These are phyloP conservation scores for Melanocharis versteri DNA, from an alignment of 2,113 vertebrate genomes.

Conservation along the genomic window DNA sequence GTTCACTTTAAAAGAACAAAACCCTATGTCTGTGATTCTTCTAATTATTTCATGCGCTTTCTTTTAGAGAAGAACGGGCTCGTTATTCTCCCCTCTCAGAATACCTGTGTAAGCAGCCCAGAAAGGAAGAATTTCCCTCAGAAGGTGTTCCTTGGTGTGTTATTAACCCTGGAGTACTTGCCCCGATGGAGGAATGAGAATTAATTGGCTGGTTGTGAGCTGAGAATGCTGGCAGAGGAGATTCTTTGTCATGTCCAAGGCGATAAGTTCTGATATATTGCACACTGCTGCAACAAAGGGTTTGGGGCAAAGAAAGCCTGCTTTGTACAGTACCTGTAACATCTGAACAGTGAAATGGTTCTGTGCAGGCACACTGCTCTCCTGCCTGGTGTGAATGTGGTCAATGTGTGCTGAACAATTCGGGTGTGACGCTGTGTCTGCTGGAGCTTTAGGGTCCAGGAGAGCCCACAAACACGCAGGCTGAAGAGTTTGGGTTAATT, in stretches of 20 bases:
- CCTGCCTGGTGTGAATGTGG: background rate
- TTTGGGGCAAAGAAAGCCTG: background rate
- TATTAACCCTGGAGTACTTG: background rate
- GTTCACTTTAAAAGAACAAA: background rate
- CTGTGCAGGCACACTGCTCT: background rate
- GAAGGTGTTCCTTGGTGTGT: background rate
- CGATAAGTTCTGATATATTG: background rate
- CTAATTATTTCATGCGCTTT: background rate
- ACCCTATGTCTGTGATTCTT: rapidly evolving
- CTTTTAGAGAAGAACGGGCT: background rate
- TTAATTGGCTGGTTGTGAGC: slow-evolving; percentile 15
- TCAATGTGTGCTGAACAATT: background rate
- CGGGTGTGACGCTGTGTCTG: background rate
- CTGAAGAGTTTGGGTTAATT: background rate
- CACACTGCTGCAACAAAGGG: background rate
- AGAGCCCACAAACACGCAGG: background rate
- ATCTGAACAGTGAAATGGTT: background rate
- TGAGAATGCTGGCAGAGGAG: slow-evolving; percentile 11
- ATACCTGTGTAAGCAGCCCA: background rate
- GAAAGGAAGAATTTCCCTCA: background rate
- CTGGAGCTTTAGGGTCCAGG: background rate
- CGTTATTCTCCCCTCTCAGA: background rate
- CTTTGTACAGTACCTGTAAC: background rate
- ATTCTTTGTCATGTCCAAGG: slow-evolving; percentile 24
- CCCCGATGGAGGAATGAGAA: background rate